Evolutionary conservation across 2,113 vertebrate genomes (phyloP).

Genomic region (Tetrax tetrax): DNA sequence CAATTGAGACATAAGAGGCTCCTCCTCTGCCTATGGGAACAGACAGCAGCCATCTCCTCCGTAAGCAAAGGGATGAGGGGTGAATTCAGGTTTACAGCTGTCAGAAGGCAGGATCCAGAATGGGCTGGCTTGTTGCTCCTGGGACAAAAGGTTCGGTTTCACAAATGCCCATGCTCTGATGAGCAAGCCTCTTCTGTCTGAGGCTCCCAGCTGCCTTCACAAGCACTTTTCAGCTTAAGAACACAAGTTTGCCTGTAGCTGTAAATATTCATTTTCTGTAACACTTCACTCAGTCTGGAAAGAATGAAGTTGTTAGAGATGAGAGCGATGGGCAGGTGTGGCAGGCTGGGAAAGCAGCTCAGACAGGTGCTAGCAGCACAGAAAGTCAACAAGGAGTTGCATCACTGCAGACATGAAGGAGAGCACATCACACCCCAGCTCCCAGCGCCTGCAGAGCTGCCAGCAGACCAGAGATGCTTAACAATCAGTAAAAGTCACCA

Average conservation of each 20-base stretch:
- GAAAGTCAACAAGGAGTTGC: slow-evolving; percentile 14
- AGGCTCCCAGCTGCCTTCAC: background rate
- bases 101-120: background rate
- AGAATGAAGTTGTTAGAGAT: background rate
- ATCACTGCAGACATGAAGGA: background rate
- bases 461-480: background rate
- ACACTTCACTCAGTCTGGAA: background rate
- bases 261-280: slow-evolving; percentile 1
- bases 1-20: background rate
- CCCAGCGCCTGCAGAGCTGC: background rate
- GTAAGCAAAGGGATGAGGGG: background rate
- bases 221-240: background rate
- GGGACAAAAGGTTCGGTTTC: background rate
- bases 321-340: background rate
- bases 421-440: background rate
- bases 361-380: background rate
- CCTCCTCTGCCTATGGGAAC: background rate
- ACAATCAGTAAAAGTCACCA: background rate
- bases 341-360: slow-evolving; percentile 9
- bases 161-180: background rate
- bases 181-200: background rate
- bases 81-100: background rate
- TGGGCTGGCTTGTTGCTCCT: background rate
- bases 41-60: background rate
- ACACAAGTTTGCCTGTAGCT: background rate